Base-by-base conservation (phyloP, 2,888 invertebrate species). In the Agrilus cyanescens region DNA sequence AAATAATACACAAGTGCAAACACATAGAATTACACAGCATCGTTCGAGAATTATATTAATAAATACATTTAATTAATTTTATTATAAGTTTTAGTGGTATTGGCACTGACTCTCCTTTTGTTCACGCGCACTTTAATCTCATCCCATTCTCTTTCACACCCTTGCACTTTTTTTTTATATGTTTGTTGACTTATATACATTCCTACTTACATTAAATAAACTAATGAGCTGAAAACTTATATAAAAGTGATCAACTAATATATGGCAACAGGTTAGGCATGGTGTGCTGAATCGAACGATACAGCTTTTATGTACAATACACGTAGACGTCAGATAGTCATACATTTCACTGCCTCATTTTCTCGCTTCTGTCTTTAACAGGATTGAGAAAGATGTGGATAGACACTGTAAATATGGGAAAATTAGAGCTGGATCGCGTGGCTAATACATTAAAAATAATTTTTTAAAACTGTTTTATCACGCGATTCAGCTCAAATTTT, bases 11-110 rank as follows among this genome's bases (percentile, higher is more conserved):
- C 62, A 61, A 62, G 66, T 66, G 65, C 66, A 65, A 65, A 65
- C 65, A 65, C 63, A 63, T 61, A 65, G 59, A 57, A 65, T 72
- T 75, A 75, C 62, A 63, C 61, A 65, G 63, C 66, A 62, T 25
- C 25, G 25, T 65, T 63, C 65, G 57, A 60, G 57, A 59, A 61
- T 60, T 59, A 58, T n/a, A n/a, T n/a, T n/a, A n/a, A n/a, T n/a
- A 25, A 25, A 62, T 65, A 65, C 65, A 65, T 65, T 62, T 62
- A 64, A 57, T 61, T 61, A 55, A 52, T 54, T 61, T 61, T 54
- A 52, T 54, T 58, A 56, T 53, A 59, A 57, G 51, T 57, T n/a
- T n/a, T 53, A 56, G 57, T 53, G 57, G 55, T 63, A 66, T 69
- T 69, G 68, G 68, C 68, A 69, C 68, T 62, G 67, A 54, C 66